A percentile compares a stretch with the other conserved stretches of the same genome.
These are phyloP conservation scores for Trachelus iudaicus DNA, from an alignment of 2,888 invertebrate species.

Conservation along the genomic window DNA sequence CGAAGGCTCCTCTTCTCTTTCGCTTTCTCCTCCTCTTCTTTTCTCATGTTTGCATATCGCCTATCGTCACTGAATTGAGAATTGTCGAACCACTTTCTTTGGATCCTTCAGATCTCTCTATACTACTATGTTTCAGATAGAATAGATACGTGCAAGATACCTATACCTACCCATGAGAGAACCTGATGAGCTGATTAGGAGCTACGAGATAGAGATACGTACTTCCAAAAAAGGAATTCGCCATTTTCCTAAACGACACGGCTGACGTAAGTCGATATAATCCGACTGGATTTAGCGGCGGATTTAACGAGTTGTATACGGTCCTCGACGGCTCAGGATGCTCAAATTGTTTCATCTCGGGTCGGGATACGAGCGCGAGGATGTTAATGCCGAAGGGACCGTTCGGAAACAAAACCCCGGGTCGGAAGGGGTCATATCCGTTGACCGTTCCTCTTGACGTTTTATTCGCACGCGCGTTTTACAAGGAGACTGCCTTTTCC, in stretches of 20 bases:
- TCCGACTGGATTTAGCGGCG: neutral
- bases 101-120: neutral
- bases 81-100: neutral
- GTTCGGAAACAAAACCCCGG: neutral
- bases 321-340: neutral
- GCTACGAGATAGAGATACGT: neutral
- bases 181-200: neutral
- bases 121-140: neutral
- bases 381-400: neutral
- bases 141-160: neutral
- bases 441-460: neutral
- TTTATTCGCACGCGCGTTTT: neutral
- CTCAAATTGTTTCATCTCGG: neutral
- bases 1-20: conserved; percentile 14
- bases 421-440: neutral
- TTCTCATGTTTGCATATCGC: neutral
- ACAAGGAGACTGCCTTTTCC: neutral
- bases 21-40: neutral
- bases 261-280: neutral
- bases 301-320: neutral
- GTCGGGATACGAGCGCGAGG: neutral
- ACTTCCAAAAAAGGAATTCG: neutral
- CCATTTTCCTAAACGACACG: neutral
- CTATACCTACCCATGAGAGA: neutral
- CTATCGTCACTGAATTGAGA: neutral